Evolutionary conservation across 2,888 invertebrate genomes (phyloP).

Genomic region (Halocaridina rubra): DNA sequence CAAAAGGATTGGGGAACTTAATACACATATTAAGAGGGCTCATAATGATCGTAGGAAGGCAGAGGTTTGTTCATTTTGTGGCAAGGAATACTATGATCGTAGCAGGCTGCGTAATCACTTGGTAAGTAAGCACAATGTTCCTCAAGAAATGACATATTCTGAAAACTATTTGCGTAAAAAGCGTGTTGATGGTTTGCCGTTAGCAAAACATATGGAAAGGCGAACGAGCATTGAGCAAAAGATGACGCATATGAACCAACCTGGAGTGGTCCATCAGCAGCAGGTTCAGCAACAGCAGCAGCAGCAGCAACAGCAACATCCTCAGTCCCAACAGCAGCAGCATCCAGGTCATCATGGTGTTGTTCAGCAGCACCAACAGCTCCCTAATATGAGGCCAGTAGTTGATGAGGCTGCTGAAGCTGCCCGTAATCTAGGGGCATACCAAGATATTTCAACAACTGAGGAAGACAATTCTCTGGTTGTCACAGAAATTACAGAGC

Average conservation of each 20-base stretch:
- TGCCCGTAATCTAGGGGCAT: slow-evolving; percentile 53
- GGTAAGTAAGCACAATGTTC: slow-evolving; percentile 63
- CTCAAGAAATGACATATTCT: slow-evolving; percentile 62
- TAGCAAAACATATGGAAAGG: slow-evolving; percentile 60
- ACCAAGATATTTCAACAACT: slow-evolving; percentile 46
- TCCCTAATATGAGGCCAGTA: slow-evolving; percentile 42
- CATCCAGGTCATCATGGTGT: slow-evolving; percentile 34
- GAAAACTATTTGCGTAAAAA: slow-evolving; percentile 63
- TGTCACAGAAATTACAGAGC: slow-evolving; percentile 61
- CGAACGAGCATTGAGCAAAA: slow-evolving; percentile 32
- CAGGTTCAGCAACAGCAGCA: slow-evolving; percentile 42
- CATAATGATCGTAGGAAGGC: slow-evolving; percentile 63
- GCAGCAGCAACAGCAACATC: slow-evolving; percentile 26
- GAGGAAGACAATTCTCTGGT: slow-evolving; percentile 60
- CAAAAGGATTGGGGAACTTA: slow-evolving; percentile 62
- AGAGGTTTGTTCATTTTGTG: slow-evolving; percentile 62
- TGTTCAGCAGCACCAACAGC: slow-evolving; percentile 35
- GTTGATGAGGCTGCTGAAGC: slow-evolving; percentile 62
- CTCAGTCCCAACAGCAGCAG: slow-evolving; percentile 17
- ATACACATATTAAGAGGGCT: slow-evolving; percentile 62
- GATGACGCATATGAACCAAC: slow-evolving; percentile 43
- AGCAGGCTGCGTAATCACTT: slow-evolving; percentile 63
- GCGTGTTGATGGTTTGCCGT: slow-evolving; percentile 58
- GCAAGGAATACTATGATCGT: slow-evolving; percentile 63
- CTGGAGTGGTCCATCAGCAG: slow-evolving; percentile 48